A percentile compares a stretch with the other conserved stretches of the same genome.
Conservation (phyloP, 1,140 invertebrate species). For the Hyposmocoma kahamanoa region DNA sequence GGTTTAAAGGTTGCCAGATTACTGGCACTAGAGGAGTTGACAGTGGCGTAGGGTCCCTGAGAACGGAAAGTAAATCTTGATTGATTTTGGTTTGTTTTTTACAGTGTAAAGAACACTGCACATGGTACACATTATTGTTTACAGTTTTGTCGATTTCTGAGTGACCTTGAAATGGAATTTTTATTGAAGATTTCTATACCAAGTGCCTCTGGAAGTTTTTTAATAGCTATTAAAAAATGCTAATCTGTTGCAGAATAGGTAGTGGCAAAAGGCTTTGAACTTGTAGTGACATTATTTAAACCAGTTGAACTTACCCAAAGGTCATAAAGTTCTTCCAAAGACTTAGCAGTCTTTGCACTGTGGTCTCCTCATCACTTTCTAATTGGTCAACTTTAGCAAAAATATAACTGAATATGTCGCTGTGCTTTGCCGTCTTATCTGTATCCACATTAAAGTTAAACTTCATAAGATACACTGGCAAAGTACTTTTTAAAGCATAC, state of each 20-base stretch:
- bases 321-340: conserved; percentile 51
- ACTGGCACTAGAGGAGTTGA: conserved; percentile 36
- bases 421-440: neutral
- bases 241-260: too few species aligned
- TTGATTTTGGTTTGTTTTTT: too few species aligned
- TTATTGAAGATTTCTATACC: too few species aligned
- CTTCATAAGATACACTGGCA: conserved; percentile 46
- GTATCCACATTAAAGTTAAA: conserved; percentile 12
- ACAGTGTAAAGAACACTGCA: too few species aligned
- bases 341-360: conserved; percentile 26
- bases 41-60: conserved; percentile 59
- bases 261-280: too few species aligned
- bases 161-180: too few species aligned
- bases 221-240: too few species aligned
- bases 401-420: conserved; percentile 3
- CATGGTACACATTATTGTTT: too few species aligned
- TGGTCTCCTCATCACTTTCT: conserved; percentile 15
- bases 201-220: too few species aligned
- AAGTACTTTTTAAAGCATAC: conserved; percentile 26
- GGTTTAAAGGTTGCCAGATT: conserved; percentile 41
- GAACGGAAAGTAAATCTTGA: too few species aligned
- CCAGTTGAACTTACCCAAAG: conserved; percentile 31
- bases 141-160: too few species aligned
- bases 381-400: conserved; percentile 7
- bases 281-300: too few species aligned